Evolutionary conservation across 2,797 vertebrate genomes (phyloP).

Genomic region (Macrochelys suwanniensis): DNA sequence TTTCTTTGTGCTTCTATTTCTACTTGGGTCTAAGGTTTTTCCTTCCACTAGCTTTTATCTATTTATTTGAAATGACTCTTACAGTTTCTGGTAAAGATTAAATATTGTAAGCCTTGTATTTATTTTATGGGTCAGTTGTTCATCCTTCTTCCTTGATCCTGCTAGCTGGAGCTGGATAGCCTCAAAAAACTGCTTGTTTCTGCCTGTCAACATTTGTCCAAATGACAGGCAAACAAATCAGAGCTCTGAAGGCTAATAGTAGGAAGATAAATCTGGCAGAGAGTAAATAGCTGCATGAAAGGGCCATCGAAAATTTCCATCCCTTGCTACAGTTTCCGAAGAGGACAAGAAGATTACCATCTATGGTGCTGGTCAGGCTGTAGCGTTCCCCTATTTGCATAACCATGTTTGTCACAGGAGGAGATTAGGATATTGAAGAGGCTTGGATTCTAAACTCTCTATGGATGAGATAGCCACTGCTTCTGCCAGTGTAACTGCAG

Average conservation of each 20-base stretch:
- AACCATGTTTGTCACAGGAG: not conserved
- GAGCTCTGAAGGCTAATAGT: slow-evolving; percentile 66
- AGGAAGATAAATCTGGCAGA: slow-evolving; percentile 72
- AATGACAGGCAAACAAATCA: slow-evolving; percentile 80
- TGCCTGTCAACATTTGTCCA: slow-evolving; percentile 78
- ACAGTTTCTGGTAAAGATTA: slow-evolving; percentile 82
- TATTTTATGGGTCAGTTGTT: slow-evolving; percentile 80
- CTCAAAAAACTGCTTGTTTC: slow-evolving; percentile 48
- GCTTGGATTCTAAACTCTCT: rapidly evolving
- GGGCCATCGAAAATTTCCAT: slow-evolving; percentile 48
- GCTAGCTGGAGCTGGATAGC: slow-evolving; percentile 49
- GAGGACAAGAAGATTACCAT: not conserved
- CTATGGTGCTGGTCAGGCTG: not conserved
- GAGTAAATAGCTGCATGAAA: slow-evolving; percentile 12
- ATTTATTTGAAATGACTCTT: slow-evolving; percentile 77
- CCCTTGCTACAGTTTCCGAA: not conserved
- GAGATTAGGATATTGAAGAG: rapidly evolving
- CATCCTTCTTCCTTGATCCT: slow-evolving; percentile 76
- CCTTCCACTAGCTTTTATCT: slow-evolving; percentile 77
- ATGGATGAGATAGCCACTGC: rapidly evolving
- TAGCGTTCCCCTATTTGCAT: not conserved
- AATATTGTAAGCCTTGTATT: slow-evolving; percentile 77
- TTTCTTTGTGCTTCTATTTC: slow-evolving; percentile 8
- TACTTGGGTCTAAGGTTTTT: slow-evolving; percentile 64
- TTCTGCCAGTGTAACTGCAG: rapidly evolving